Percentiles rank a stretch among this genome's conserved stretches.
Conservation (phyloP, 1,140 invertebrate genomes). For the Drosophila azteca region DNA sequence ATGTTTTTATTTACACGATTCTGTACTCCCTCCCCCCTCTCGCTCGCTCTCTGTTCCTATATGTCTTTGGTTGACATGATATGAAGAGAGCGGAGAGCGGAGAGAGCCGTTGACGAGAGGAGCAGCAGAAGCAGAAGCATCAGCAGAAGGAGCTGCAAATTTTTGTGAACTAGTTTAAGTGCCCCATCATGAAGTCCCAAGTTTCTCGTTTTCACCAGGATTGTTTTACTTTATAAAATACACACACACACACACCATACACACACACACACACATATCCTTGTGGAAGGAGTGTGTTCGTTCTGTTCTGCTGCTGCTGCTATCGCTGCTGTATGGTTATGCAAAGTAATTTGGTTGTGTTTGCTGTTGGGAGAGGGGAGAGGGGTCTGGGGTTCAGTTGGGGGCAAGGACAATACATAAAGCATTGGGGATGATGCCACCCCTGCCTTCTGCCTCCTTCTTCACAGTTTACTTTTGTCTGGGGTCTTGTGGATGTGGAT, state of each 20-base stretch:
- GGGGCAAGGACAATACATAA: constrained; percentile 74
- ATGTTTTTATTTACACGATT: constrained; percentile 77
- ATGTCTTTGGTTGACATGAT: constrained; percentile 68
- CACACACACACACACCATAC: constrained; percentile 30
- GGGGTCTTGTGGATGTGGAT: background rate
- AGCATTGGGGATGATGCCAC: constrained; percentile 45
- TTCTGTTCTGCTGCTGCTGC: background rate
- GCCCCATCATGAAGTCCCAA: constrained; percentile 82
- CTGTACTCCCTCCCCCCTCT: background rate
- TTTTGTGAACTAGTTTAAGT: constrained; percentile 82
- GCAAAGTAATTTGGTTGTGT: constrained; percentile 81
- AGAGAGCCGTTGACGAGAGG: constrained; percentile 38
- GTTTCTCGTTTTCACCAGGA: constrained; percentile 82
- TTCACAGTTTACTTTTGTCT: constrained; percentile 61
- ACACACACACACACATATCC: constrained; percentile 41
- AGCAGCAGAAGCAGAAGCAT: constrained; percentile 15
- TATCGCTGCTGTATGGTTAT: constrained; percentile 78
- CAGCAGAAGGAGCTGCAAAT: constrained; percentile 54
- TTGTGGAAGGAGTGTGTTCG: background rate
- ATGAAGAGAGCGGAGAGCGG: constrained; percentile 43
- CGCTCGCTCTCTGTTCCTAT: constrained; percentile 8
- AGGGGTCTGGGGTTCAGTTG: background rate
- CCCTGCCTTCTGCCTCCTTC: constrained; percentile 26
- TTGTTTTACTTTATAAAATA: constrained; percentile 81
- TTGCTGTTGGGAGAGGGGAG: constrained; percentile 12